Evolutionary conservation across 2,797 vertebrate species (phyloP), one percentile per base, ranked within the genome.

Genomic region (Gymnothorax javanicus): DNA sequence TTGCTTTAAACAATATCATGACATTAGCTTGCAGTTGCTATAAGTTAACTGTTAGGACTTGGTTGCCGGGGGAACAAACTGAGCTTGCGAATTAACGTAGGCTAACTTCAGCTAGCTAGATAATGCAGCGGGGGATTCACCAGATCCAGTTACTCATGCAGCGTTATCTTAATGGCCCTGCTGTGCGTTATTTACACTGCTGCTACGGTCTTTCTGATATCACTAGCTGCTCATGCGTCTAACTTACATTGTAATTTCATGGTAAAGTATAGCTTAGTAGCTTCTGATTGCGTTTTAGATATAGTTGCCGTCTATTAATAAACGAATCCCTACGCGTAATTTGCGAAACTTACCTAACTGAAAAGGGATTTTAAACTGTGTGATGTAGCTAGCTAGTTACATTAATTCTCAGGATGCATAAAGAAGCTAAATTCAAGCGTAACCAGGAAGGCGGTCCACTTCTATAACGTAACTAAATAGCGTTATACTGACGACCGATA

Each of bases 131-230:
- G 13, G 15, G 11, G 11, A 73, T 73, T 33, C 27, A 73, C 83
- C 88, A 89, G 87, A 77, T 75, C 58, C 84, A 43, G 12, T 43
- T 43, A 0, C 33, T 73, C 33, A 43, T 17, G 69, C 33, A 73
- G 27, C 69, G 25, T 73, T 33, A 73, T 73, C 27, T 15, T 12
- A 17, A 8, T 73, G 15, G 69, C 27, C 15, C 69, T 15, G 12
- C 59, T 60, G 2, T 60, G 12, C 12, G 17, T 64, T 64, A 69
- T 69, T 25, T 13, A 25, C n/a, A 69, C 25, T 64, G 23, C 7
- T 69, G 64, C 64, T 69, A 69, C 23, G 7, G 64, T 69, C 20
- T 1, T 60, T 0, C 64, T 69, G n/a, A 23, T 7, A 8, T n/a
- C 64, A n/a, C 23, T 9, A n/a, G 64, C 11, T 73, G 20, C 69